Percentiles rank a stretch among this genome's conserved stretches.
Conservation (phyloP, 2,113 vertebrate genomes). For the Chelonoidis abingdonii region DNA sequence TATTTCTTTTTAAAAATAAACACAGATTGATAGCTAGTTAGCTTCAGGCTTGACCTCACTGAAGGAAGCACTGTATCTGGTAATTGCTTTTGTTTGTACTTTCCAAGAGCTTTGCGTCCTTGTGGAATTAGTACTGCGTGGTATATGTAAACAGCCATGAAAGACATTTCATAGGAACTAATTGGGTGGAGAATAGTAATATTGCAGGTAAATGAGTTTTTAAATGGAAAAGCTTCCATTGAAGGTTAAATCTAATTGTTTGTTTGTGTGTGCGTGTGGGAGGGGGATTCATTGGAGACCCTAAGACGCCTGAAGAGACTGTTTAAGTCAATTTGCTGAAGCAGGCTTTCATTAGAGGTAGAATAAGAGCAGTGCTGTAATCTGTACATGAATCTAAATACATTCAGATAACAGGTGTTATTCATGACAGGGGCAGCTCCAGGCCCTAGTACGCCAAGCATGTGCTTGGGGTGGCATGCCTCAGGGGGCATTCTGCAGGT, state of each 20-base stretch:
- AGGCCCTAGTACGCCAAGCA: no score
- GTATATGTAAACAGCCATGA: not conserved
- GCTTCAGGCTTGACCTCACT: not conserved
- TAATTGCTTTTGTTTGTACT: not conserved
- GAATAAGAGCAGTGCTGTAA: slow-evolving; percentile 38
- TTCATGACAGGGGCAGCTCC: not conserved
- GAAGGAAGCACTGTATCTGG: not conserved
- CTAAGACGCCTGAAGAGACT: slow-evolving; percentile 30
- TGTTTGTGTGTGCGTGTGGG: not conserved
- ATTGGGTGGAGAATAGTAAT: not conserved
- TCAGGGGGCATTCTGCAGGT: no score
- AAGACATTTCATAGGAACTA: not conserved
- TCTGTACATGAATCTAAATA: slow-evolving; percentile 46
- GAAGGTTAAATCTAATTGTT: slow-evolving; percentile 21
- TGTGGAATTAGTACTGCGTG: not conserved
- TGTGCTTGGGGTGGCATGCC: no score
- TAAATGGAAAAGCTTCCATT: slow-evolving; percentile 14
- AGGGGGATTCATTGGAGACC: not conserved
- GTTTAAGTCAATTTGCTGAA: slow-evolving; percentile 58
- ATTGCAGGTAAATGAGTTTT: not conserved
- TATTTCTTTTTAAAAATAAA: not conserved
- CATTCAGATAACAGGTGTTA: slow-evolving; percentile 64
- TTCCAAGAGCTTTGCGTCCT: not conserved
- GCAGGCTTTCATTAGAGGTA: slow-evolving; percentile 42
- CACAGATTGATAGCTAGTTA: not conserved